Conservation (phyloP, 2,113 vertebrate species). For the Plectropomus leopardus region DNA sequence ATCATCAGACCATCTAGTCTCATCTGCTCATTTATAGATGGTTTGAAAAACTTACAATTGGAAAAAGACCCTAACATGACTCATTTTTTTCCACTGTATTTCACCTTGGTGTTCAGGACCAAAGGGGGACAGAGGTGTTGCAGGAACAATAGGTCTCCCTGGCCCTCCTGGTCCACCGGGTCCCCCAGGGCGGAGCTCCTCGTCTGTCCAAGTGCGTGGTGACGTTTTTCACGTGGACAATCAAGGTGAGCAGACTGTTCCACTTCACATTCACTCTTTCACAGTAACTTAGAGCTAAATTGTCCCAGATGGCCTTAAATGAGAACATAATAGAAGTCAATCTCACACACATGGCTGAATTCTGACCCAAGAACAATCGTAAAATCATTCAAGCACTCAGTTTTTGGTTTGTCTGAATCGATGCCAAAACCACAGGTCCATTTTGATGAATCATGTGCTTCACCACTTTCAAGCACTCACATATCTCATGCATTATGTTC, state of each 20-base stretch:
- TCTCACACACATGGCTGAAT: constrained; percentile 21
- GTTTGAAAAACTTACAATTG: background rate
- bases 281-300: constrained; percentile 25
- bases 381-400: constrained; percentile 40
- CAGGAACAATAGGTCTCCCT: constrained; percentile 87
- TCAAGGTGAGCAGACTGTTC: constrained; percentile 83
- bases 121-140: constrained; percentile 87
- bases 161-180: constrained; percentile 90
- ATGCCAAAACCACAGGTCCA: constrained; percentile 53
- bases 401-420: constrained; percentile 43
- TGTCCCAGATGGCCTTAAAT: constrained; percentile 45
- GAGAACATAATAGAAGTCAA: constrained; percentile 37
- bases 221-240: constrained; percentile 89
- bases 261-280: background rate
- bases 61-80: background rate
- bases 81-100: background rate
- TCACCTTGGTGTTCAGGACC: constrained; percentile 60
- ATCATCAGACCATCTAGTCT: background rate
- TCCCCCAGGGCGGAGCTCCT: constrained; percentile 72
- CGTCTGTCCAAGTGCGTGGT: constrained; percentile 79
- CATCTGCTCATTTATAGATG: background rate
- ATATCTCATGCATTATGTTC: constrained; percentile 18
- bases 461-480: constrained; percentile 21
- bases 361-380: constrained; percentile 48
- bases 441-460: constrained; percentile 41